Conservation (phyloP, 2,113 vertebrate species). For the Macaca mulatta region DNA sequence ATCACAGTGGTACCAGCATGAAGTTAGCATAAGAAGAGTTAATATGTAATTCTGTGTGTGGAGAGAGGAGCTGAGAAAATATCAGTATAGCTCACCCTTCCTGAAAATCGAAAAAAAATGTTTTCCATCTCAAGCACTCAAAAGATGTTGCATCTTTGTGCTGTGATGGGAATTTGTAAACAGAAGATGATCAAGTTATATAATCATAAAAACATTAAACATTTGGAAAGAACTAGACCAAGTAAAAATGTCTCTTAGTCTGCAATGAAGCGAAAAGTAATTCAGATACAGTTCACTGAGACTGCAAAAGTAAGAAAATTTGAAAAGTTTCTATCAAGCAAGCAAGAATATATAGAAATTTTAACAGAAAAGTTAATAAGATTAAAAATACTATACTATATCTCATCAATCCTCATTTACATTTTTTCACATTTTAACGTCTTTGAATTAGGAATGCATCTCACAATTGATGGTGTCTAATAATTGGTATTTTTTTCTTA, state of each 20-base stretch:
- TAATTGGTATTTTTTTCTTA: not conserved
- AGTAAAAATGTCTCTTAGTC: not conserved
- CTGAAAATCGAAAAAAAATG: not conserved
- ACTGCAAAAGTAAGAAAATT: not conserved
- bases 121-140: not conserved
- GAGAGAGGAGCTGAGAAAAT: not conserved
- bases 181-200: not conserved
- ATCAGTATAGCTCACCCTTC: not conserved
- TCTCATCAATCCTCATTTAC: not conserved
- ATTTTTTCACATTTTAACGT: not conserved
- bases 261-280: constrained; percentile 15
- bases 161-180: not conserved
- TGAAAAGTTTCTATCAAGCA: not conserved
- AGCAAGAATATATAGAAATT: constrained; percentile 16
- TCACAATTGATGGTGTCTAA: not conserved
- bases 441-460: not conserved
- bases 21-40: not conserved
- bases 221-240: not conserved
- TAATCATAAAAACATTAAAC: constrained; percentile 19
- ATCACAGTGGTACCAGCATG: not conserved
- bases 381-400: not conserved
- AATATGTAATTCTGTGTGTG: not conserved
- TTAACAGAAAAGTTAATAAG: not conserved
- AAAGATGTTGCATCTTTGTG: not conserved
- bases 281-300: not conserved